Base-by-base conservation (phyloP, 2,113 vertebrate genomes). In the Eudyptes chrysolophus region DNA sequence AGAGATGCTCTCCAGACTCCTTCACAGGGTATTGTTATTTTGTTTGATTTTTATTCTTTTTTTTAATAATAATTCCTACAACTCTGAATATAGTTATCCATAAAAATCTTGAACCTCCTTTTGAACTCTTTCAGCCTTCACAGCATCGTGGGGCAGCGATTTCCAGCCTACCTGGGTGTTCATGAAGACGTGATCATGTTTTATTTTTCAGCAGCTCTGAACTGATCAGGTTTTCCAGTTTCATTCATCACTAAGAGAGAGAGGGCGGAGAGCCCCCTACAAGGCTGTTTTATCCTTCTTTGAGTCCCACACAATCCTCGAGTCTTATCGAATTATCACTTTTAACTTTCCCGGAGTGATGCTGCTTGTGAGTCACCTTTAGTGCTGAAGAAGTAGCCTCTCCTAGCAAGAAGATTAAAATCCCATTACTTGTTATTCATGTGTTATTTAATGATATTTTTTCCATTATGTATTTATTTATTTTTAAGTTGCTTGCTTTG, bases 381-480 rank as follows among this genome's bases (percentile, higher is more conserved):
- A 93, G 65, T 82, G 58, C 81, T 52, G 74, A 70, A 74, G 79
- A 80, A 89, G 77, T 74, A 91, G 94, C 72, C 89, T 94, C 61
- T 77, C 34, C 94, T 94, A 30, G 86, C 58, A 84, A 68, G 95
- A 94, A 97, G 92, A 97, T 97, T 97, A 95, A 97, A 96, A 94
- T 93, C 89, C 91, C 68, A 93, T 97, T 95, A 95, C 80, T 97
- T 95, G 81, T 65, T 95, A 96, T 96, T 97, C 96, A 90, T 95
- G 83, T 95, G 95, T 97, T 95, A 97, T 97, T 97, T 97, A 96
- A 97, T 96, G 89, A 88, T 96, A 42, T 92, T 96, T 97, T 97
- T 96, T 74, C 80, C 96, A 96, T 96, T 97, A 94, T 64, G 89
- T 89, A 61, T 93, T 87, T 97, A 96, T 97, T 96, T 96, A 96